Conservation (phyloP, 2,797 vertebrate species). For the Lutjanus campechanus region DNA sequence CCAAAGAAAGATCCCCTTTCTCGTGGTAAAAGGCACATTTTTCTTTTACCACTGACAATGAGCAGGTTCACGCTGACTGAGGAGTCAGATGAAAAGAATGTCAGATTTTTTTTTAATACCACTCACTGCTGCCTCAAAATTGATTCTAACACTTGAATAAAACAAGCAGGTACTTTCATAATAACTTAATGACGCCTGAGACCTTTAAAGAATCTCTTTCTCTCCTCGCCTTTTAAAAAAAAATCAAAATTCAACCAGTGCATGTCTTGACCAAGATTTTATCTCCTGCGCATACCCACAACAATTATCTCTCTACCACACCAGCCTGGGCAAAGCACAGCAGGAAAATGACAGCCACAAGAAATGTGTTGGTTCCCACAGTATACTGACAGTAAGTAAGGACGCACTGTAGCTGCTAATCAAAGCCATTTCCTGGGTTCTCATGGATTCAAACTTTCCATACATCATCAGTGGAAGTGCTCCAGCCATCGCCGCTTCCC, state of each 20-base stretch:
- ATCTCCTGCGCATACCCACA: background rate
- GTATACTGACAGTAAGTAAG: constrained; percentile 66
- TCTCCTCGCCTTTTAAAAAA: constrained; percentile 1
- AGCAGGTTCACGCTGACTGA: constrained; percentile 14
- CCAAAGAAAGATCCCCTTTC: constrained; percentile 22
- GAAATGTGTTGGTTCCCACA: constrained; percentile 14
- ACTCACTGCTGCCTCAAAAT: constrained; percentile 18
- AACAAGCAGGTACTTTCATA: constrained; percentile 32
- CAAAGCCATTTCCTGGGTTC: constrained; percentile 52
- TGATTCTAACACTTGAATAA: constrained; percentile 41
- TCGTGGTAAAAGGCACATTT: constrained; percentile 28
- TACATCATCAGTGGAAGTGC: constrained; percentile 57
- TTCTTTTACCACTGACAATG: constrained; percentile 16
- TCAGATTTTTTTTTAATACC: constrained; percentile 17
- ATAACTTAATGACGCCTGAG: constrained; percentile 40
- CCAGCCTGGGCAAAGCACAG: background rate
- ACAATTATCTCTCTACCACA: background rate
- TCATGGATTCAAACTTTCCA: constrained; percentile 60
- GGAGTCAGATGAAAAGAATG: constrained; percentile 24
- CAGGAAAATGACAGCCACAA: constrained; percentile 35
- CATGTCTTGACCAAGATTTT: constrained; percentile 15
- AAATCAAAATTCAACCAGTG: constrained; percentile 30
- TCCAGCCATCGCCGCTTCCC: constrained; percentile 24
- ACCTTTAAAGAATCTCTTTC: constrained; percentile 26
- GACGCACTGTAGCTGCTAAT: constrained; percentile 51